Evolutionary conservation across 2,113 vertebrate species (phyloP).

Genomic region (Campylorhamphus procurvoides): DNA sequence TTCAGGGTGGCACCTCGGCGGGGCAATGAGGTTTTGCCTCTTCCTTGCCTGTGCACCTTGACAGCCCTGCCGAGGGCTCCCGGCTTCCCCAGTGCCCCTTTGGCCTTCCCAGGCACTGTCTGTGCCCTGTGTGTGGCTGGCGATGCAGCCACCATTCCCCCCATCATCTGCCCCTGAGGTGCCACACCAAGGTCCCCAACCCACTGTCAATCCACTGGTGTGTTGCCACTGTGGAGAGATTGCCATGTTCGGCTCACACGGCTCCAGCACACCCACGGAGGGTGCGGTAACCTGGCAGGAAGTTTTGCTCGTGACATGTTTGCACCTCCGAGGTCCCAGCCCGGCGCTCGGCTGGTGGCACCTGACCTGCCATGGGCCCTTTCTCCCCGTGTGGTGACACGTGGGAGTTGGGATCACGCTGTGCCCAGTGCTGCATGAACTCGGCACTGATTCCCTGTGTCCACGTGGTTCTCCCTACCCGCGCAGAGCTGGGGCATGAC

Average conservation of each 20-base stretch:
- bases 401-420: rapidly evolving
- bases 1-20: not conserved
- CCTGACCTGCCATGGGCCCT: not conserved
- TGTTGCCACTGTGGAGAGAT: rapidly evolving
- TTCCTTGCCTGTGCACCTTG: not conserved
- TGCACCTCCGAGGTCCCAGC: not conserved
- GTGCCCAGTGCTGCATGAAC: not conserved
- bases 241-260: not conserved
- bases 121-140: not conserved
- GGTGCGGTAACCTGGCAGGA: not conserved
- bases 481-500: rapidly evolving
- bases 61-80: not conserved
- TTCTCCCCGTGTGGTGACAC: rapidly evolving
- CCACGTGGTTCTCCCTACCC: rapidly evolving
- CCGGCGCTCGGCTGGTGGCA: rapidly evolving
- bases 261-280: not conserved
- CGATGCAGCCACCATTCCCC: not conserved
- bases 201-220: rapidly evolving
- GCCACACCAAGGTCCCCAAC: rapidly evolving
- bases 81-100: not conserved
- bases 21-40: too few species aligned
- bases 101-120: not conserved
- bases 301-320: not conserved
- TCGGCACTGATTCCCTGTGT: rapidly evolving
- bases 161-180: not conserved